Evolutionary conservation across 1,140 invertebrate genomes (phyloP), one percentile per base, ranked within the genome.

Genomic region (Diabrotica undecimpunctata): DNA sequence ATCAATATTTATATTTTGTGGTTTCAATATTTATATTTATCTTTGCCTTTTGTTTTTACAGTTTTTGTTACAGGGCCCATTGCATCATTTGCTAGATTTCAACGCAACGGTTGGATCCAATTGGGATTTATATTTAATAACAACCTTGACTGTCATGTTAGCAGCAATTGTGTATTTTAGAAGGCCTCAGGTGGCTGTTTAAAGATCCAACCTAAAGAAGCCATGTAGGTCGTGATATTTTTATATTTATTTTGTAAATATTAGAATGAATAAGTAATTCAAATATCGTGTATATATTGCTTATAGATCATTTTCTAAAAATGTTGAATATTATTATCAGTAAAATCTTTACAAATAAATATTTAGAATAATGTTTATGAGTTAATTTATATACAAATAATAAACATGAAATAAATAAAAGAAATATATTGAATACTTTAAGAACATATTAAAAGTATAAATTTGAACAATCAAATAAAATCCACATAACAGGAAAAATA

Each of bases 51-150:
- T 46, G 57, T 62, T 57, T 66, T 54, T 63, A 76, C 77, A 46
- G 46, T 60, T 37, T 65, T 63, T 62, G 46, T 84, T 84, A 67
- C 79, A 91, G 86, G 87, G 88, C 64, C 85, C 84, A 68, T 75
- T 90, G 76, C 83, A 83, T 77, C 74, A 87, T 41, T 77, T 90
- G 8, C 81, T 91, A 63, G 83, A 89, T 70, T 79, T 90, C 46
- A 86, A 88, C 64, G 83, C 86, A 62, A 79, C 85, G 35, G 81
- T 97, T 9, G 88, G 91, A 35, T 89, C 90, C 53, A 93, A 97
- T 79, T 98, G 96, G 96, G 96, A 98, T 80, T 81, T 97, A 10
- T 97, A 96, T 79, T 81, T 97, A 63, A 92, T 97, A 61, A 91
- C 91, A 54, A 79, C 90, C 25, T 81, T 97, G 10, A 88, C 91